phyloP scores from a whole-genome alignment of 2,888 invertebrate species.

The Drosophila siamana region DNA sequence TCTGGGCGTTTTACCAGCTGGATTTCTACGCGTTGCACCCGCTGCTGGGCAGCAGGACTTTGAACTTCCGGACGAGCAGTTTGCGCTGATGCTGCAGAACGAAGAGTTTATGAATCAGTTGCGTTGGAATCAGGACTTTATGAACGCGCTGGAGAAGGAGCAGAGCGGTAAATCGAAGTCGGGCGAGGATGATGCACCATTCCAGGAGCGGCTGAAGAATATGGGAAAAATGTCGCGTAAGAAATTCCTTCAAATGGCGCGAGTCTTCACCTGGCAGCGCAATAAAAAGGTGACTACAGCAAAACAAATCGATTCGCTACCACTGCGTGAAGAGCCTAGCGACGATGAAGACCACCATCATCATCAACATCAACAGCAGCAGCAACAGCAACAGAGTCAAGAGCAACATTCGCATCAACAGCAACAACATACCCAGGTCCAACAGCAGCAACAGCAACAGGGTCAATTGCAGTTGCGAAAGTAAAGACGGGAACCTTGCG shows the following conservation, averaged over 20 bases:
- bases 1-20: slow-evolving; percentile 91
- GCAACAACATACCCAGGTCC: slow-evolving; percentile 47
- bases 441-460: slow-evolving; percentile 59
- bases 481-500: slow-evolving; percentile 42
- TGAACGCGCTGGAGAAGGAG: slow-evolving; percentile 93
- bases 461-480: slow-evolving; percentile 75
- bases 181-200: slow-evolving; percentile 89
- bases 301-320: slow-evolving; percentile 87
- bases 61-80: slow-evolving; percentile 93
- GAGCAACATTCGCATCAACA: slow-evolving; percentile 44
- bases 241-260: slow-evolving; percentile 92
- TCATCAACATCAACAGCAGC: slow-evolving; percentile 85
- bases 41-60: slow-evolving; percentile 83
- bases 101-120: slow-evolving; percentile 95
- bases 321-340: slow-evolving; percentile 88
- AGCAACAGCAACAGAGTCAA: slow-evolving; percentile 53
- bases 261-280: slow-evolving; percentile 90
- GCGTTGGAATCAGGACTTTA: slow-evolving; percentile 94
- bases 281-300: slow-evolving; percentile 86
- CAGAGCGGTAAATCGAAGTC: slow-evolving; percentile 87
- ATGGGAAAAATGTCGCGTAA: slow-evolving; percentile 94
- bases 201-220: slow-evolving; percentile 91
- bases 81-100: slow-evolving; percentile 94
- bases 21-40: slow-evolving; percentile 88
- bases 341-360: slow-evolving; percentile 87